Base-by-base conservation (phyloP, 1,140 invertebrate genomes). In the Ceratina australensis region DNA sequence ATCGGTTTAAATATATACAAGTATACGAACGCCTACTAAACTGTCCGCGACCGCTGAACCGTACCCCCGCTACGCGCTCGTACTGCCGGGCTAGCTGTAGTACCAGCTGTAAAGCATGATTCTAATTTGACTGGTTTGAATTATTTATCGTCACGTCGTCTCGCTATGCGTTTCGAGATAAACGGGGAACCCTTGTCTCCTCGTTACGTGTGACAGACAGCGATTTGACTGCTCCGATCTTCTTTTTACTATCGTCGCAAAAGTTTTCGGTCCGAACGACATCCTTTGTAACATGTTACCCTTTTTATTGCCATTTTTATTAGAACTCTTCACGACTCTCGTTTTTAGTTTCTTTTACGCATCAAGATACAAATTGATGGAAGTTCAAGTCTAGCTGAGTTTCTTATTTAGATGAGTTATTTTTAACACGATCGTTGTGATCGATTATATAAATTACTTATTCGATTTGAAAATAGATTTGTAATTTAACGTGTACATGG, bases 101-200 rank as follows among this genome's bases (percentile, higher is more conserved):
- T 72, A 52, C 49, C 57, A 56, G 47, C 61, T 79, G 71, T 79
- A 75, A 83, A 75, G 63, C 82, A 71, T 47, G 61, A 81, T 82
- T 73, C 69, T 83, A 79, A 83, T 83, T 83, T 73, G 82, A 65
- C 72, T 57, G 67, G 69, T 76, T 83, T 73, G 78, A 68, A 82
- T 83, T 72, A 69, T 83, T 83, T 83, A 49, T 74, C 50, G 59
- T 67, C 68, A 49, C 49, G 56, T 28, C 68, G 28, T 28, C 15
- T 42, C 33, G 33, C 33, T 3, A 42, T 42, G 54, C 22, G 64
- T 50, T 15, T n/a, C 28, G 13, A 52, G 60, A 72, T 57, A 64
- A 24, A n/a, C 28, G 49, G n/a, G n/a, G 20, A 10, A 12, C 13
- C 28, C 28, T 24, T 10, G 50, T 47, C 10, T 20, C 33, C 52